Percentiles rank a stretch among this genome's conserved stretches.
phyloP scores from a whole-genome alignment of 2,888 invertebrate species.

The Melinaea menophilus region DNA sequence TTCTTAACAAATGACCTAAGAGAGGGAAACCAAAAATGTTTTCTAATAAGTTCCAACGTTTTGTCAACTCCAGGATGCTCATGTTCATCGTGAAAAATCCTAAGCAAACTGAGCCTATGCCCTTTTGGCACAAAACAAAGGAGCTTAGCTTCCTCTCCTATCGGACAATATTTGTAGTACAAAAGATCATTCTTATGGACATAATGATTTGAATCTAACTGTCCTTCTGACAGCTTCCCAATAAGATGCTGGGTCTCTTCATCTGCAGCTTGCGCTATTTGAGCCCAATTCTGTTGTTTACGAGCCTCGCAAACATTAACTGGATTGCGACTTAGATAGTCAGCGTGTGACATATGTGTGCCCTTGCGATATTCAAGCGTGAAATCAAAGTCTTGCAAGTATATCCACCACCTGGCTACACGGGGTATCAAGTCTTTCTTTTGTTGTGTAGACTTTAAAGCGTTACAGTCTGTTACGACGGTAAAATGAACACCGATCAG shows the following conservation, averaged over 20 bases:
- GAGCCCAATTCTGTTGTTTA: constrained; percentile 9
- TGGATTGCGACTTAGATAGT: constrained; percentile 10
- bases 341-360: background rate
- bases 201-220: background rate
- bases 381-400: constrained; percentile 15
- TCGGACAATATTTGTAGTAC: background rate
- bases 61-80: no score
- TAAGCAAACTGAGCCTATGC: no score
- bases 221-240: background rate
- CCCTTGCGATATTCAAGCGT: constrained; percentile 8
- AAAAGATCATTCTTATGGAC: background rate
- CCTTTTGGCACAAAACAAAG: no score
- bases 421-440: constrained; percentile 2
- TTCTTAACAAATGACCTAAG: no score
- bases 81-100: no score
- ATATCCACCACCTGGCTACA: constrained; percentile 7
- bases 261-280: constrained; percentile 4
- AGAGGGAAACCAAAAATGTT: no score
- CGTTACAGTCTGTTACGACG: no score
- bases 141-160: background rate
- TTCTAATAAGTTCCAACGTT: no score
- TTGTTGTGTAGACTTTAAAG: background rate
- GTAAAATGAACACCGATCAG: no score
- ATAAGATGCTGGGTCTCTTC: background rate
- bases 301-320: background rate